phyloP scores from a whole-genome alignment of 2,888 invertebrate species.

The Hipparchia sbordonii region DNA sequence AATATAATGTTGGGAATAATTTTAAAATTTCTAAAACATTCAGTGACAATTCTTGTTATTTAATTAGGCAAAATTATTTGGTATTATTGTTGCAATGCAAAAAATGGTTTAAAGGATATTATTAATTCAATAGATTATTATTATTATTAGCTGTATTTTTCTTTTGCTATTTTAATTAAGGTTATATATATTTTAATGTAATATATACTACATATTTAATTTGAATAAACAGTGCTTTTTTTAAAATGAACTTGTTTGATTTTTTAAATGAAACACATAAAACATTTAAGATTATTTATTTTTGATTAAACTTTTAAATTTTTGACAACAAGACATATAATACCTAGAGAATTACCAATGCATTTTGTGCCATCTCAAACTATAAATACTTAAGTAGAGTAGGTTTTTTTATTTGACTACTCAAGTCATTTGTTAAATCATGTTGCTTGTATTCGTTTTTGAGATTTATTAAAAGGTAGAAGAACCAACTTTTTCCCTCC shows the following conservation, averaged over 20 bases:
- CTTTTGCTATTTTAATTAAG: slow-evolving; percentile 80
- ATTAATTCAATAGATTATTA: slow-evolving; percentile 69
- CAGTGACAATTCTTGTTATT: slow-evolving; percentile 55
- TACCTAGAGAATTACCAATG: slow-evolving; percentile 51
- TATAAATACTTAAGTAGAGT: slow-evolving; percentile 24
- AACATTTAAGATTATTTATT: slow-evolving; percentile 53
- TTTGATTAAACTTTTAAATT: slow-evolving; percentile 65
- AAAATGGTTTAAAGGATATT: slow-evolving; percentile 74
- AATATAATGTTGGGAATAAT: slow-evolving; percentile 34
- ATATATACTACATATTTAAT: slow-evolving; percentile 79
- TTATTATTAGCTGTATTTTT: slow-evolving; percentile 73
- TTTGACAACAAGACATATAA: slow-evolving; percentile 45
- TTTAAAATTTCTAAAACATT: slow-evolving; percentile 62
- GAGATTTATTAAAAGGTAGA: slow-evolving; percentile 57
- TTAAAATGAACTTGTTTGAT: slow-evolving; percentile 47
- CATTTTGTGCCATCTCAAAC: slow-evolving; percentile 49
- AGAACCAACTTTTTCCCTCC: slow-evolving; percentile 62
- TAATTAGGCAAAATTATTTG: slow-evolving; percentile 65
- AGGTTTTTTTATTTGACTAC: neutral
- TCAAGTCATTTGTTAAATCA: slow-evolving; percentile 43
- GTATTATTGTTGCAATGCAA: slow-evolving; percentile 63
- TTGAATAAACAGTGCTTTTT: slow-evolving; percentile 82
- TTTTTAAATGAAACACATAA: slow-evolving; percentile 34
- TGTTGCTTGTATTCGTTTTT: slow-evolving; percentile 67
- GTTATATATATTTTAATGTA: slow-evolving; percentile 82